Conservation (phyloP, 2,888 invertebrate species). For the Cepaea hortensis region DNA sequence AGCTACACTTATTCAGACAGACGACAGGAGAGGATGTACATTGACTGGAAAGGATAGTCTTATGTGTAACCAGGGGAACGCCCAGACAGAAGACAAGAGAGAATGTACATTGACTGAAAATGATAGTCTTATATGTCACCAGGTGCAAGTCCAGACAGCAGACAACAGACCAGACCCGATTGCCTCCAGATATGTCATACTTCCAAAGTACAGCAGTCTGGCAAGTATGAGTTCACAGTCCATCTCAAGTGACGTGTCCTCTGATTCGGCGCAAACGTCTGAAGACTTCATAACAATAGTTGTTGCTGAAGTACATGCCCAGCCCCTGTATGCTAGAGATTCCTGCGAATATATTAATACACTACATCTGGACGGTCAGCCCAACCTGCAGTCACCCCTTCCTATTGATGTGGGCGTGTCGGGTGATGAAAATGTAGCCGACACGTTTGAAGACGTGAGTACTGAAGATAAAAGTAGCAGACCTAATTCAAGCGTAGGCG, state of each 20-base stretch:
- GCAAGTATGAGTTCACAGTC: not conserved
- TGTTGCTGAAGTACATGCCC: constrained; percentile 9
- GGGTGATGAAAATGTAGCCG: not conserved
- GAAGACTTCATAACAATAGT: not conserved
- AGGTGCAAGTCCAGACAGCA: too few species aligned
- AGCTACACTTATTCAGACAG: not conserved
- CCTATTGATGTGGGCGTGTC: not conserved
- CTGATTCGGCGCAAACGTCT: not conserved
- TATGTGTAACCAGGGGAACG: too few species aligned
- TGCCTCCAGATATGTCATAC: not conserved
- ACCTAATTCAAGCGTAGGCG: constrained; percentile 9
- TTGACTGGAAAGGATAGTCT: not conserved
- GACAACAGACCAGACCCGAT: not conserved
- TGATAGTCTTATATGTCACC: not conserved
- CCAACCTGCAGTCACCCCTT: not conserved
- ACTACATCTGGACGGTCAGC: not conserved
- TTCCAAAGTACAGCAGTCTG: not conserved
- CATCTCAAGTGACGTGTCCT: not conserved
- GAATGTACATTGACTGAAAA: not conserved
- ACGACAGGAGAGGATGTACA: not conserved
- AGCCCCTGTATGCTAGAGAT: not conserved
- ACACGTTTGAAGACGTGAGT: not conserved
- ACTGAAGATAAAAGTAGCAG: not conserved
- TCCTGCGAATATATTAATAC: not conserved
- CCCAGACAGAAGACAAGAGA: not conserved